These are phyloP conservation scores for Scaptodrosophila latifasciaeformis DNA, from an alignment of 2,888 invertebrate genomes.

Conservation along the genomic window DNA sequence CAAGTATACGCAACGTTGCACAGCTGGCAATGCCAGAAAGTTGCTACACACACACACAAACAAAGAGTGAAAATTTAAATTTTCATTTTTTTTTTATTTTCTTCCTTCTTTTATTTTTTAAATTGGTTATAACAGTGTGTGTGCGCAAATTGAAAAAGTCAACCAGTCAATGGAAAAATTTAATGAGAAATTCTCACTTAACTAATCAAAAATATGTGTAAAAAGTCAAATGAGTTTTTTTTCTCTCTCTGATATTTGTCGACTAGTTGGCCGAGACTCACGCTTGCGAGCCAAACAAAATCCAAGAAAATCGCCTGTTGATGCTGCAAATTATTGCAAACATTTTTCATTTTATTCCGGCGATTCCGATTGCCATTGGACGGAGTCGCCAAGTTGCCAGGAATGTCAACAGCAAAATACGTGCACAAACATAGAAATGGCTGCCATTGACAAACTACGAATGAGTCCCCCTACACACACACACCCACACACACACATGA, in stretches of 20 bases:
- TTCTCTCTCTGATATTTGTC: too few species aligned
- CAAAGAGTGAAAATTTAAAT: background rate
- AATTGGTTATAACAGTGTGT: background rate
- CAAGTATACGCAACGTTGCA: conserved; percentile 46
- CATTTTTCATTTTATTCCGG: conserved; percentile 52
- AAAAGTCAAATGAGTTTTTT: too few species aligned
- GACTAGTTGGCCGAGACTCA: too few species aligned
- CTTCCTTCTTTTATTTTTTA: background rate
- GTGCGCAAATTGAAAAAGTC: background rate
- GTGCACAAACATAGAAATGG: conserved; percentile 68
- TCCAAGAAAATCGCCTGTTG: conserved; percentile 48
- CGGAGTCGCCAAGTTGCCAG: conserved; percentile 24
- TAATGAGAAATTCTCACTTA: too few species aligned
- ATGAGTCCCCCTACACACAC: too few species aligned
- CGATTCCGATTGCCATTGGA: conserved; percentile 14
- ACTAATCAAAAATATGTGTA: background rate
- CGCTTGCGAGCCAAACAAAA: conserved; percentile 3
- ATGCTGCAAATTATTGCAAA: conserved; percentile 61
- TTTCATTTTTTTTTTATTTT: background rate
- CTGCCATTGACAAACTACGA: conserved; percentile 59
- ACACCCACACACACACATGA: conserved; percentile 22
- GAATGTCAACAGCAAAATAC: conserved; percentile 66
- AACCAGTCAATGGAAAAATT: too few species aligned
- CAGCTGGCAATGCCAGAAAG: conserved; percentile 5
- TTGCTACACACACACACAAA: background rate